Conservation (phyloP, 2,888 invertebrate genomes). For the Parnassius smintheus region DNA sequence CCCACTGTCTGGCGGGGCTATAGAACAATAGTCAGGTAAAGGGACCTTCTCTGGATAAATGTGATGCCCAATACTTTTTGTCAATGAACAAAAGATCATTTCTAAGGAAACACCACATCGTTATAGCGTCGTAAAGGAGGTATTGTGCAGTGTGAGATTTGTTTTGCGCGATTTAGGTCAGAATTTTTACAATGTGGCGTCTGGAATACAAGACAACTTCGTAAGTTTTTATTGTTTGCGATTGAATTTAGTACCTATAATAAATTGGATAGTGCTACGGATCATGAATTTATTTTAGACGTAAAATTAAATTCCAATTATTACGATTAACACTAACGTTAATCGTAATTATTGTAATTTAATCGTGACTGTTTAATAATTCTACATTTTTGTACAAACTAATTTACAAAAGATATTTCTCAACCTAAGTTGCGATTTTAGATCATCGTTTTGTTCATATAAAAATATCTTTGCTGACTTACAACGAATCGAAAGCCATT, state of each 20-base stretch:
- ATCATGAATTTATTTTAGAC: no score
- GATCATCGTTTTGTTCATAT: no score
- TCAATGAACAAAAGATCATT: conserved; percentile 77
- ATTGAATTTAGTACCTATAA: conserved; percentile 13
- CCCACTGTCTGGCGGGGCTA: conserved; percentile 70
- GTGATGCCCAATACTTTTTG: conserved; percentile 75
- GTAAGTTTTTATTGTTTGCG: conserved; percentile 52
- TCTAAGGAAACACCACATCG: conserved; percentile 80
- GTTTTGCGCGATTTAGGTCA: conserved; percentile 78
- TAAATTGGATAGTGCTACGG: no score
- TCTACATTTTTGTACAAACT: no score
- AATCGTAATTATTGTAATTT: no score
- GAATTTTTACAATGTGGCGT: conserved; percentile 77
- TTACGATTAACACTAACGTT: no score
- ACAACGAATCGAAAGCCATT: conserved; percentile 43
- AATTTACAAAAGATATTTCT: no score
- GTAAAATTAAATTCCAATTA: no score
- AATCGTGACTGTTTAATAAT: no score
- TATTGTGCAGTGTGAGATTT: conserved; percentile 73
- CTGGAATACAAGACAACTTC: conserved; percentile 59
- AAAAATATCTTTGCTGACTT: conserved; percentile 30
- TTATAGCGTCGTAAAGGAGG: conserved; percentile 77
- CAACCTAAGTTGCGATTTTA: no score
- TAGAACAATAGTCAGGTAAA: conserved; percentile 77
- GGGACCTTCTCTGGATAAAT: conserved; percentile 72